Evolutionary conservation across 2,888 invertebrate species (phyloP), one percentile per base, ranked within the genome.

Genomic region (Euproctis similis): DNA sequence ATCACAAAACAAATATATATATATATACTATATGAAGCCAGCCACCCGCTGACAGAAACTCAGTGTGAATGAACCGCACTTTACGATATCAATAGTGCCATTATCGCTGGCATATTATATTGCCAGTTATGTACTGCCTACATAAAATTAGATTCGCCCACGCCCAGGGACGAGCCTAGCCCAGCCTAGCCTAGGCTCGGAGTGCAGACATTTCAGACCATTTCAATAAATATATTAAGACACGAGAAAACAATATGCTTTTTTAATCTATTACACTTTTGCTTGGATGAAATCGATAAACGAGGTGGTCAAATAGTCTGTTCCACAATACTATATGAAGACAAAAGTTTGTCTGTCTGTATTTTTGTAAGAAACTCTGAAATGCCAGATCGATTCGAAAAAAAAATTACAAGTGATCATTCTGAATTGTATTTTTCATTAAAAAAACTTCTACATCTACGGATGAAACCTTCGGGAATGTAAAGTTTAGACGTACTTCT

Each of bases 161-260:
- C 61, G 43, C 51, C 56, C 42, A 29, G 8, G 20, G 53, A 43
- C 59, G 48, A 52, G 52, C 53, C 50, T 47, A 49, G 49, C 16
- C 50, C 37, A 52, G 52, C 53, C 50, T 47, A 49, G 49, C 16
- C 50, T 38, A 60, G 57, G 50, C 58, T 41, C 48, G 46, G 50
- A 51, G 53, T 6, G 34, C 46, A 34, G 37, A 36, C 45, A 49
- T 41, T 48, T 20, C 30, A 25, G 35, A 33, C 37, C 30, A 40
- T 43, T 46, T 46, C 45, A 28, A 45, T 59, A 53, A 59, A 62
- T 53, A 46, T 49, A 59, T 52, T 58, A 61, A 14, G 61, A 56
- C 62, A 48, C 59, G 42, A 53, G 56, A 58, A 68, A 76, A 76
- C 72, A 60, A 77, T 75, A 74, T 36, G 55, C 64, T 69, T 62